Conservation (phyloP, 37 sponge, comb jelly and placozoan species). For the Haliclona indistincta region DNA sequence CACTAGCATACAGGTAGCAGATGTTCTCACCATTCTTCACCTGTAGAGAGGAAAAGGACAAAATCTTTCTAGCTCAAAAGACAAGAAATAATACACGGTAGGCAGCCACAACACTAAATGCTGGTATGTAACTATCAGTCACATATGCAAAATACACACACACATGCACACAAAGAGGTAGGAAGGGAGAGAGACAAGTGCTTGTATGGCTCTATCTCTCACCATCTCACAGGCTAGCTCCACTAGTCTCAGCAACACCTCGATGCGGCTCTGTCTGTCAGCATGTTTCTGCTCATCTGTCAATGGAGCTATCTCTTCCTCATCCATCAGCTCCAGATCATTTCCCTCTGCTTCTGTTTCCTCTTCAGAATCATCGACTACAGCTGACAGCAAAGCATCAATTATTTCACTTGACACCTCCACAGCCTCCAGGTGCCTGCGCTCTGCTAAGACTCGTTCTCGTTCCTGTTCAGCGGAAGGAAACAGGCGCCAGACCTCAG, state of each 20-base stretch:
- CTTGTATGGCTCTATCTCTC: neutral
- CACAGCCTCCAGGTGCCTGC: conserved; percentile 4
- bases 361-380: neutral
- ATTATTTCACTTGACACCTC: neutral
- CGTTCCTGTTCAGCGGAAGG: neutral
- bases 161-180: no score
- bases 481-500: conserved; percentile 1
- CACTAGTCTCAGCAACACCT: conserved; percentile 40
- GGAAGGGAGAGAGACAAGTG: neutral
- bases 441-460: neutral
- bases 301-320: neutral
- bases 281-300: conserved; percentile 32
- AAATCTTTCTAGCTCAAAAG: no score
- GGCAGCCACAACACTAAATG: neutral
- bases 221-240: conserved; percentile 73
- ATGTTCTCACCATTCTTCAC: conserved; percentile 77
- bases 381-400: conserved; percentile 9
- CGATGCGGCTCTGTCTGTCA: conserved; percentile 36
- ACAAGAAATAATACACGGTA: neutral
- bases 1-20: conserved; percentile 64
- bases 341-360: neutral
- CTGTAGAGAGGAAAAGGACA: conserved; percentile 20
- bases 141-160: no score
- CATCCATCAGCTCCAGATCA: neutral
- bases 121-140: no score